Base-by-base conservation (phyloP, 53 echinoderm and acorn worm genomes). In the Antedon mediterranea region DNA sequence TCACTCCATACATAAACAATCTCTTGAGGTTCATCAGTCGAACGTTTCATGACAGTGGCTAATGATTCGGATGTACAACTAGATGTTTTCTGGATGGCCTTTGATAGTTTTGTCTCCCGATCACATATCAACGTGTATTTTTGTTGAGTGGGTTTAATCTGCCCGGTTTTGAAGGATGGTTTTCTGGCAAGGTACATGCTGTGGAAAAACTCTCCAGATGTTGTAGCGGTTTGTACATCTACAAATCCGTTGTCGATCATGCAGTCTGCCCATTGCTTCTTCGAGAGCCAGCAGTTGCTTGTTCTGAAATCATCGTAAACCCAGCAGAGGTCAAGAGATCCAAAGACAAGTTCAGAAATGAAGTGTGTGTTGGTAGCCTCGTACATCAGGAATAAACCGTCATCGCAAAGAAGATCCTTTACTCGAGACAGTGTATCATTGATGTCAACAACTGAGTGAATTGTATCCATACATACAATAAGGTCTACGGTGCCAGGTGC, bases 181-280 rank as follows among this genome's bases (percentile, higher is more conserved):
- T 94, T 94, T 37, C 85, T 78, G 73, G 91, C 91, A n/a, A 94
- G 75, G n/a, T 91, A 85, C 28, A 94, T 81, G 72, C 89, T 94
- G 75, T 94, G 94, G 85, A 91, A 94, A 71, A 91, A 82, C 31
- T 91, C 89, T 29, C 83, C 86, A n/a, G 82, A 83, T 29, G 94
- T 86, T 29, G 94, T 91, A 4, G 80, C 85, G 18, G 83, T 87
- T 32, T 87, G 75, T 13, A 94, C 89, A 75, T 87, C 83, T 4
- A 78, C 81, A 29, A 89, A 91, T 2, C 94, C 94, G 77, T 85
- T 83, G 11, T 78, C 72, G 43, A 34, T 72, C 71, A 94, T 74
- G 0, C 83, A 78, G 3, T 72, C 37, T 34, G 79, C 74, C 94
- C 94, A 94, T 14, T 78, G 87, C 3, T 81, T 29, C 70, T 85